A percentile compares a stretch with the other conserved stretches of the same genome.
Conservation (phyloP, 2,888 invertebrate genomes). For the Peribatodes rhomboidaria region DNA sequence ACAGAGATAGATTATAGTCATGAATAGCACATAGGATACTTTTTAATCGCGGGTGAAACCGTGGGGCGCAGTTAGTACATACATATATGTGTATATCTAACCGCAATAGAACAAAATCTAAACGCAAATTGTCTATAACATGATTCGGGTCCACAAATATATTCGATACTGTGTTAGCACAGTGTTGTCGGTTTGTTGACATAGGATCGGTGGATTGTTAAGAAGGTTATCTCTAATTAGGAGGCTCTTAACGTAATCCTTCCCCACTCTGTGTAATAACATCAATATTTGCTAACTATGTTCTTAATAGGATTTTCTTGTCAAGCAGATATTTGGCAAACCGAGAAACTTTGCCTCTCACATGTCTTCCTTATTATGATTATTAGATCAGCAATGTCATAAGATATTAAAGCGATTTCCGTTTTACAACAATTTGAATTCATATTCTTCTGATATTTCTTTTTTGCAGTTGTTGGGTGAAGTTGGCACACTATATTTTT, state of each 20-base stretch:
- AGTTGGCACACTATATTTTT: no score
- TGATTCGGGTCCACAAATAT: slow-evolving; percentile 39
- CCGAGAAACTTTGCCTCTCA: slow-evolving; percentile 9
- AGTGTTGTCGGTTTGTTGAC: slow-evolving; percentile 71
- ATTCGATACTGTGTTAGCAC: slow-evolving; percentile 39
- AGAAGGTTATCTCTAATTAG: slow-evolving; percentile 80
- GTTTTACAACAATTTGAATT: no score
- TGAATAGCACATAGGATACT: no score
- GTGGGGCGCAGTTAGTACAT: no score
- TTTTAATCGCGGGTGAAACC: no score
- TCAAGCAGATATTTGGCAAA: slow-evolving; percentile 25
- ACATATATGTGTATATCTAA: background rate
- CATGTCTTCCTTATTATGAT: background rate
- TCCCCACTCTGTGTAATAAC: slow-evolving; percentile 65
- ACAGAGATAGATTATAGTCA: no score
- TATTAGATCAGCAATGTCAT: background rate
- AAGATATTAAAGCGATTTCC: background rate
- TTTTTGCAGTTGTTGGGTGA: no score
- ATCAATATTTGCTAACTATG: slow-evolving; percentile 60
- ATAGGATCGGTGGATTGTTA: slow-evolving; percentile 76
- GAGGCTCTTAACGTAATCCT: slow-evolving; percentile 78
- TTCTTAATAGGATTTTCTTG: slow-evolving; percentile 56
- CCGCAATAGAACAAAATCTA: slow-evolving; percentile 15
- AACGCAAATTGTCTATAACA: slow-evolving; percentile 33
- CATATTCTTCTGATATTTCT: no score